phyloP scores from a whole-genome alignment of 2,888 invertebrate species.

The Heliconius ismenius region DNA sequence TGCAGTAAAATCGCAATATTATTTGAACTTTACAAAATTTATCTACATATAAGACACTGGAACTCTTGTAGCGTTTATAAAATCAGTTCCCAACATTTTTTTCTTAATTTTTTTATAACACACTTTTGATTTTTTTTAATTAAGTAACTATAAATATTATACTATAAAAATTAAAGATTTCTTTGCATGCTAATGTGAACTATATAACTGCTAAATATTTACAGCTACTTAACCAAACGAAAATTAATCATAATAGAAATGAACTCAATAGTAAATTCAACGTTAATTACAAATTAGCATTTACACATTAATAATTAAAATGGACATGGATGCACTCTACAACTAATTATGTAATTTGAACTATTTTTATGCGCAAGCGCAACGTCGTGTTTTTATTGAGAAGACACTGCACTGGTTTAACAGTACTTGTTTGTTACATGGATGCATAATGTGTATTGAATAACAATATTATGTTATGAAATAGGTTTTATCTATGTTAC shows the following conservation, averaged over 20 bases:
- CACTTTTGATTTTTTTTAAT: background rate
- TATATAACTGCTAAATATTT: background rate
- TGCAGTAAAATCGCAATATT: constrained; percentile 2
- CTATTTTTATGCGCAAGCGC: constrained; percentile 16
- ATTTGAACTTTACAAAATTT: too few species aligned
- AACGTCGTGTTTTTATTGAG: constrained; percentile 12
- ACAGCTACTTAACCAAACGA: too few species aligned
- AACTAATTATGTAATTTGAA: constrained; percentile 23
- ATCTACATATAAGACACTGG: too few species aligned
- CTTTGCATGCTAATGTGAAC: background rate
- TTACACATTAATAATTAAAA: background rate
- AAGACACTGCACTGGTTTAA: constrained; percentile 18
- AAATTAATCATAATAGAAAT: too few species aligned
- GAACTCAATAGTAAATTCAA: too few species aligned
- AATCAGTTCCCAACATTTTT: rapidly evolving
- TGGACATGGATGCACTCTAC: constrained; percentile 4
- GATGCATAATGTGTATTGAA: background rate
- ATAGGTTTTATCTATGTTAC: background rate
- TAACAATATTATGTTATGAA: constrained; percentile 15
- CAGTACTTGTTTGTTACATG: constrained; percentile 10
- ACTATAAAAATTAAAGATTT: background rate
- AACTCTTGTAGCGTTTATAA: too few species aligned
- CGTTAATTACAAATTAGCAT: background rate
- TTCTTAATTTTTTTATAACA: background rate
- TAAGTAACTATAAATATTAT: too few species aligned